A percentile compares a stretch with the other conserved stretches of the same genome.
phyloP scores from a whole-genome alignment of 1,140 invertebrate species.

The Drosophila pseudoananassae region DNA sequence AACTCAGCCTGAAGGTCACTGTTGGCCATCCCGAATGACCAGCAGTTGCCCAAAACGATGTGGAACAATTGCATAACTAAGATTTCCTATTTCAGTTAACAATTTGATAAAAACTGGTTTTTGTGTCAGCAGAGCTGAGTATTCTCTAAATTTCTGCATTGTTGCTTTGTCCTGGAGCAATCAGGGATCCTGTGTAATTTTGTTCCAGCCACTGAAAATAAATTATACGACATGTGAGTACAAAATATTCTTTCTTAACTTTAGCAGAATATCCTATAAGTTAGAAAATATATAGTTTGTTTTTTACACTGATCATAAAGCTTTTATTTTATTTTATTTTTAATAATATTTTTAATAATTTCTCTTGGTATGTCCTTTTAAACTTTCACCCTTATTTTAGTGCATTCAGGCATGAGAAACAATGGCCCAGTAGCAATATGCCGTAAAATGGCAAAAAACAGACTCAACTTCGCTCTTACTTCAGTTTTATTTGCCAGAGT shows the following conservation, averaged over 20 bases:
- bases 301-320: no score
- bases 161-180: slow-evolving; percentile 17
- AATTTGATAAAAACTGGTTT: slow-evolving; percentile 70
- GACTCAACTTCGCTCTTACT: slow-evolving; percentile 16
- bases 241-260: not conserved
- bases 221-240: slow-evolving; percentile 24
- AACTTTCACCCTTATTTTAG: slow-evolving; percentile 10
- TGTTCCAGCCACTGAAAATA: slow-evolving; percentile 20
- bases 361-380: not conserved
- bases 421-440: slow-evolving; percentile 46
- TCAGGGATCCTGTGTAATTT: slow-evolving; percentile 6
- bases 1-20: not conserved
- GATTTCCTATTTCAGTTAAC: slow-evolving; percentile 79
- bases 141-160: slow-evolving; percentile 38
- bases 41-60: slow-evolving; percentile 39
- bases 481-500: slow-evolving; percentile 16
- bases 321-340: not conserved
- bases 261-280: no score
- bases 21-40: slow-evolving; percentile 11
- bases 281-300: not conserved
- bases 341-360: not conserved
- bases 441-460: slow-evolving; percentile 37
- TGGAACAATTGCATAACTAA: slow-evolving; percentile 69
- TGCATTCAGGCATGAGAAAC: slow-evolving; percentile 47
- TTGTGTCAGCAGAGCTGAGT: slow-evolving; percentile 38